Base-by-base conservation (phyloP, 1,140 invertebrate genomes). In the Drosophila pachea region DNA sequence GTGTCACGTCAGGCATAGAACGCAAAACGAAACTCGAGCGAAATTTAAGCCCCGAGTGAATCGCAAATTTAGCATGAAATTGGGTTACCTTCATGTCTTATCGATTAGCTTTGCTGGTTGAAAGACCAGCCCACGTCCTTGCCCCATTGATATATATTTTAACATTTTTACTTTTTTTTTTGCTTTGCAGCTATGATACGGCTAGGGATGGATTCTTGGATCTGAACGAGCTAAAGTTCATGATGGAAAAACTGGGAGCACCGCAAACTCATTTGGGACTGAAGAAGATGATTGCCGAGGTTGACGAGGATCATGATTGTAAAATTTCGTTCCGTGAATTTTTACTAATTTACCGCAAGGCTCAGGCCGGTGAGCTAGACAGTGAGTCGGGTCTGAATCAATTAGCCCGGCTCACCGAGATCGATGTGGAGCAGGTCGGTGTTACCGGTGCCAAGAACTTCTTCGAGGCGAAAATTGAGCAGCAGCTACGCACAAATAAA, bases 181-280 rank as follows among this genome's bases (percentile, higher is more conserved):
- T 50, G 60, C 48, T 71, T 93, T 92, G 4, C 91, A 98, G 97
- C 89, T 98, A 96, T 90, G 97, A 99, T 88, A 93, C 93, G 54
- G 95, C 95, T 33, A 92, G 92, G 53, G 97, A 98, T 89, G 96
- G 96, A 38, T 98, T 92, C 83, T 92, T 99, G 56, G 96, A 97
- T 90, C 90, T 98, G 43, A 92, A 92, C 43, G 97, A 99, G 89
- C 89, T 99, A 45, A 99, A 99, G 89, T 90, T 94, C 8, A 98
- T 98, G 97, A 99, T 98, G 97, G 97, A 99, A 89, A 95, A 96
- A 48, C 90, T 99, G n/a, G 96, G 95, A 14, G 96, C 95, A 7
- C 97, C 97, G 9, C 97, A 98, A 90, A 99, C 97, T 7, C 97
- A 99, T 90, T 90, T 99, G 4, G 95, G 95, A 0, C 91, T 99